These are phyloP conservation scores for Cassiopea xamachana DNA, from an alignment of 30 jellyfish, hydroid and myxozoan species.

Conservation along the genomic window DNA sequence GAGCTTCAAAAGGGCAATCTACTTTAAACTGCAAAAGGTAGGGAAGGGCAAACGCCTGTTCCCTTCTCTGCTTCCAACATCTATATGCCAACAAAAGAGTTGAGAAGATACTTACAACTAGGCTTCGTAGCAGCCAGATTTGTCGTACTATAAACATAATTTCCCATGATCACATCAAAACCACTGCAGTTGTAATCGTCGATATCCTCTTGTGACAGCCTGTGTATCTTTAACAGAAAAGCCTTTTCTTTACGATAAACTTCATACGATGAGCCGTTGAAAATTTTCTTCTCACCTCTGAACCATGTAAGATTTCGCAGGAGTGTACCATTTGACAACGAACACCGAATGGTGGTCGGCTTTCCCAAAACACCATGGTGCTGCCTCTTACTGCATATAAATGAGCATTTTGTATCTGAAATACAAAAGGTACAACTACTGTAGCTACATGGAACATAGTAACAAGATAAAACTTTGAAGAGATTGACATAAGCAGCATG, in stretches of 20 bases:
- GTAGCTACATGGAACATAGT: background rate
- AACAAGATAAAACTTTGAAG: too few species aligned
- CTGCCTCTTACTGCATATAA: slow-evolving; percentile 3
- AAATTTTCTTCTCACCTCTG: slow-evolving; percentile 1
- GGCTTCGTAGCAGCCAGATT: background rate
- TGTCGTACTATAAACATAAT: background rate
- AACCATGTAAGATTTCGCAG: slow-evolving; percentile 16
- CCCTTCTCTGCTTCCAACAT: too few species aligned
- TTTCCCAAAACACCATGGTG: background rate
- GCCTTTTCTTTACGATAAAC: background rate
- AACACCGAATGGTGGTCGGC: background rate
- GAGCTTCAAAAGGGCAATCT: too few species aligned
- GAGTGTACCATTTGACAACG: background rate
- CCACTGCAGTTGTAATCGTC: slow-evolving; percentile 35
- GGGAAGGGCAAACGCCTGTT: too few species aligned
- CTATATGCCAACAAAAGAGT: background rate
- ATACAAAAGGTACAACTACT: background rate
- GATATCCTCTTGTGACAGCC: background rate
- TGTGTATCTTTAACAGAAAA: background rate
- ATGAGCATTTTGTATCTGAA: background rate
- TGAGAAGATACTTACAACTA: background rate
- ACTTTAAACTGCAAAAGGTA: too few species aligned
- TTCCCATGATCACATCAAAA: slow-evolving; percentile 24
- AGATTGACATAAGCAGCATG: too few species aligned
- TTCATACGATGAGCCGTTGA: background rate